phyloP scores from a whole-genome alignment of 92 coral and sea anemone genomes.

The Blastomussa wellsi region DNA sequence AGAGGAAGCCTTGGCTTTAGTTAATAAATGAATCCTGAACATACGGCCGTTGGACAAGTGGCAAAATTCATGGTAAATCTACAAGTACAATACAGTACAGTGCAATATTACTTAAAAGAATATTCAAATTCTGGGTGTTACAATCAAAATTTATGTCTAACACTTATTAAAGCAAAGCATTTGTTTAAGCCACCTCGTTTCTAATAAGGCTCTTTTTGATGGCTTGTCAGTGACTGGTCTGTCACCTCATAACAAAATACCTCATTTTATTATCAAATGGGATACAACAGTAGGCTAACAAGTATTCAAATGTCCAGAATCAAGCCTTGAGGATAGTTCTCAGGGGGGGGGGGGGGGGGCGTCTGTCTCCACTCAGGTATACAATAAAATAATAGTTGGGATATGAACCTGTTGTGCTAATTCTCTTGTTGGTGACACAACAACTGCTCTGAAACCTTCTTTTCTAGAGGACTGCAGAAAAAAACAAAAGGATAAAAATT shows the following conservation, averaged over 20 bases:
- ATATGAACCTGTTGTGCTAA: conserved; percentile 90
- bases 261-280: too few species aligned
- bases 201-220: too few species aligned
- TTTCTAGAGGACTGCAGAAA: conserved; percentile 71
- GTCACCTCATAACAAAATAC: too few species aligned
- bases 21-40: conserved; percentile 85
- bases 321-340: too few species aligned
- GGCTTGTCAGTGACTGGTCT: too few species aligned
- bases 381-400: not conserved
- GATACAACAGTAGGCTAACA: too few species aligned
- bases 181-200: too few species aligned
- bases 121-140: not conserved
- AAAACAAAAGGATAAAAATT: not conserved
- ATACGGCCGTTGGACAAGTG: conserved; percentile 86
- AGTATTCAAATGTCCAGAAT: too few species aligned
- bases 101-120: not conserved
- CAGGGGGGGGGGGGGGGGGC: too few species aligned
- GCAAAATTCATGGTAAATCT: conserved; percentile 96
- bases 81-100: not conserved
- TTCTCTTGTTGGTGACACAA: conserved; percentile 97
- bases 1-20: conserved; percentile 93
- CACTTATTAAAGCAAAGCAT: not conserved
- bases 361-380: not conserved
- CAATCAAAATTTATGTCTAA: not conserved
- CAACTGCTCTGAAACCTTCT: conserved; percentile 87